These are phyloP conservation scores for Cyanoliseus patagonus DNA, from an alignment of 2,113 vertebrate species.

Conservation along the genomic window DNA sequence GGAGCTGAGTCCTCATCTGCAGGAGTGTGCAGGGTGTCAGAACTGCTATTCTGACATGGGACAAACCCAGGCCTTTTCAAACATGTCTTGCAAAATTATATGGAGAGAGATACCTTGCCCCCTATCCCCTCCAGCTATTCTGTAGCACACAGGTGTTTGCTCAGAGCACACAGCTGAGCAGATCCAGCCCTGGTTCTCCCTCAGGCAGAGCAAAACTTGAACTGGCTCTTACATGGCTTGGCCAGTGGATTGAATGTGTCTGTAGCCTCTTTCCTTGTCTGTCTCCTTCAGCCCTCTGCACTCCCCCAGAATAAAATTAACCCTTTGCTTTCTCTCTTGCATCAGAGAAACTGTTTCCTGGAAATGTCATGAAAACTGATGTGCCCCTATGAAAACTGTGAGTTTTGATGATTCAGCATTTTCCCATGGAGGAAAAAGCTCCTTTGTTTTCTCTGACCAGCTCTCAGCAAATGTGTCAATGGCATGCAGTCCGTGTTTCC, in stretches of 20 bases:
- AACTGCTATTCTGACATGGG: not conserved
- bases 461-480: not conserved
- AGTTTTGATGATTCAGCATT: slow-evolving; percentile 25
- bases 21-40: not conserved
- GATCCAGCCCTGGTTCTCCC: not conserved
- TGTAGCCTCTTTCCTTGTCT: not conserved
- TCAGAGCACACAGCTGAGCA: not conserved
- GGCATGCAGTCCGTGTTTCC: not conserved
- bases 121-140: not conserved
- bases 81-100: not conserved
- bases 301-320: not conserved
- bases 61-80: not conserved
- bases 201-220: not conserved
- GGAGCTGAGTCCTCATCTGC: not conserved
- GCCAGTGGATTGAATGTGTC: not conserved
- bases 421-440: slow-evolving; percentile 3
- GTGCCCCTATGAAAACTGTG: not conserved
- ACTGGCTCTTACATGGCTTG: not conserved
- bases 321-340: not conserved
- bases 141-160: not conserved
- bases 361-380: not conserved
- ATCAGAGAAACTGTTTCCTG: not conserved
- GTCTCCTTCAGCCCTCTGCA: not conserved
- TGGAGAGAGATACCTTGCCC: not conserved
- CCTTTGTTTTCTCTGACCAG: slow-evolving; percentile 7